Percentiles rank a stretch among this genome's conserved stretches.
Conservation (phyloP, 1,140 invertebrate species). For the Eriocheir sinensis region DNA sequence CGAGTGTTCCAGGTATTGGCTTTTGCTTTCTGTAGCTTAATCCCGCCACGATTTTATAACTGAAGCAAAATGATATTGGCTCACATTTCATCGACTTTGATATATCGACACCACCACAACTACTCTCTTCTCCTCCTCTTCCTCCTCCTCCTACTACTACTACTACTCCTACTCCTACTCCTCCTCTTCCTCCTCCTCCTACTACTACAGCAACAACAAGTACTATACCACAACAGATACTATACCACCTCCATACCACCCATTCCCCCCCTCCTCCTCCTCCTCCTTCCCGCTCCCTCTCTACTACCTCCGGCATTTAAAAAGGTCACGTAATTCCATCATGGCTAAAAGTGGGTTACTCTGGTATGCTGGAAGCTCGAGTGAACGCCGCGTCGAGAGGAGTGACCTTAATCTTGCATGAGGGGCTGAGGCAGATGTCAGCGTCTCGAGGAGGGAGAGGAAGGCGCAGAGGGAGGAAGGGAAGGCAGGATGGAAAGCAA, state of each 20-base stretch:
- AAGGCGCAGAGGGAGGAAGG: neutral
- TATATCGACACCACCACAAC: neutral
- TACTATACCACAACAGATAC: neutral
- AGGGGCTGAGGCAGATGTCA: neutral
- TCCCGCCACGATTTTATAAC: too few relatives aligned
- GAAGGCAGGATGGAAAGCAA: neutral
- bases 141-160: neutral
- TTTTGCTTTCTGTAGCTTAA: too few relatives aligned
- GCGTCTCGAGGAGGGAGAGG: too few relatives aligned
- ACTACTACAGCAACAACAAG: neutral
- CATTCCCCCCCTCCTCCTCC: neutral
- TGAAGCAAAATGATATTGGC: too few relatives aligned
- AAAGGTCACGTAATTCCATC: neutral
- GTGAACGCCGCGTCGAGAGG: neutral
- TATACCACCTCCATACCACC: neutral
- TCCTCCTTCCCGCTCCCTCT: too few relatives aligned
- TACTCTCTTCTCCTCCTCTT: neutral
- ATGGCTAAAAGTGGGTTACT: neutral
- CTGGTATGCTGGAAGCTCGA: neutral
- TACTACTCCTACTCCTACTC: neutral
- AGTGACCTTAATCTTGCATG: slow-evolving; percentile 7
- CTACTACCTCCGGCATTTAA: too few relatives aligned
- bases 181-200: neutral
- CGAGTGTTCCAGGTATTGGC: too few relatives aligned
- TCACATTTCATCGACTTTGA: too few relatives aligned